Base-by-base conservation (phyloP, 2,113 vertebrate genomes). In the Trichomycterus rosablanca region DNA sequence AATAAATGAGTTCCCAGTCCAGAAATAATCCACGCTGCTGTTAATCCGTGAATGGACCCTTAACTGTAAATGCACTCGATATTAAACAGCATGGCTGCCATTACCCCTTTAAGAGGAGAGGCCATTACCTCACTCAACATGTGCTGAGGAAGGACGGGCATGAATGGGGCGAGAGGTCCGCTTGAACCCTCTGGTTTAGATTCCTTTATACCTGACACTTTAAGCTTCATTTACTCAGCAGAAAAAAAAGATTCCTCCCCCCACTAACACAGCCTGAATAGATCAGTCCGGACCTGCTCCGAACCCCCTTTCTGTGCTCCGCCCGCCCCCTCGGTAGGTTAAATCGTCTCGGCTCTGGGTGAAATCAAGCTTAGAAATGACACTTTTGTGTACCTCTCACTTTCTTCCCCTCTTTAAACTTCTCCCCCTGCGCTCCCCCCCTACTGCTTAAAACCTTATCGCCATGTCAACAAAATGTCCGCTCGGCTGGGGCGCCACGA, bases 151-250 rank as follows among this genome's bases (percentile, higher is more conserved):
- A 80, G 75, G 81, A 80, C 78, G 80, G 67, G 75, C 67, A 67
- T 77, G 82, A 82, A 84, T 79, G 72, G 77, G 69, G 60, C 75
- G 76, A 71, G 76, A 75, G 72, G 74, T 26, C 59, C 65, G 64
- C 71, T 62, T 68, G 77, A 79, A 74, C 75, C 22, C 61, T 59
- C 61, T 78, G 74, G 70, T 66, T 78, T 76, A 49, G 68, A 69
- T 70, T 81, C 70, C 75, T 84, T 84, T 85, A 81, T 84, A 78
- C 72, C 49, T 58, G 53, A 66, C 74, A 68, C 65, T 81, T 80
- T 81, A 81, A 80, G 85, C 81, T 85, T 88, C 82, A 85, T 87
- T 86, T 86, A 84, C 75, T 84, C 76, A 16, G 73, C 85, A 84
- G 80, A 86, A 83, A 83, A 74, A 77, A 76, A 22, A n/a, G n/a